Conservation (phyloP, 2,888 invertebrate species). For the Agrochola litura region DNA sequence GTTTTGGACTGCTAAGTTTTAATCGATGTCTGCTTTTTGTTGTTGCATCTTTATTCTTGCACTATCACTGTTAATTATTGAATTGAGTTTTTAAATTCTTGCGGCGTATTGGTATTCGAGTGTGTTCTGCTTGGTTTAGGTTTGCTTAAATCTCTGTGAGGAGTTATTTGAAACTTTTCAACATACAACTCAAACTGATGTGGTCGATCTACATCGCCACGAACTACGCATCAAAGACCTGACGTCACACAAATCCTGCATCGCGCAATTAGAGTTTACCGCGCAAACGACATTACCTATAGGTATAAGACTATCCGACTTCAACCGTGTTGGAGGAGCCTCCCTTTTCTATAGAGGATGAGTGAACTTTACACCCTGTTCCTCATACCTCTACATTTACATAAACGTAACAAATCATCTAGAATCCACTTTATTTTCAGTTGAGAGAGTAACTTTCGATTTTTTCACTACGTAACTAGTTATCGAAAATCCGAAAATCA, state of each 20-base stretch:
- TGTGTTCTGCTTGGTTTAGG: background rate
- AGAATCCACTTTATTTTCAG: background rate
- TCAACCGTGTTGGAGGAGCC: too few relatives aligned
- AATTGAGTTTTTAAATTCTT: constrained; percentile 20
- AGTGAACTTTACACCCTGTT: too few relatives aligned
- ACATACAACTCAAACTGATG: background rate
- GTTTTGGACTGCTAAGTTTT: constrained; percentile 59
- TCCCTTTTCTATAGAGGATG: too few relatives aligned
- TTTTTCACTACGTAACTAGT: background rate
- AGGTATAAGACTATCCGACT: too few relatives aligned
- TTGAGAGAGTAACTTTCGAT: background rate
- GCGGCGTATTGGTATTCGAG: background rate
- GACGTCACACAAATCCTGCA: too few relatives aligned
- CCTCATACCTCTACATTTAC: background rate
- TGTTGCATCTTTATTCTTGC: constrained; percentile 32
- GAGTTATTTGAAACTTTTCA: background rate
- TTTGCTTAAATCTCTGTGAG: too few relatives aligned
- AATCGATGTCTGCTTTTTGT: constrained; percentile 63
- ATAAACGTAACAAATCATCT: background rate
- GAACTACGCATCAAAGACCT: too few relatives aligned
- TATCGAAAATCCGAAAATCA: background rate
- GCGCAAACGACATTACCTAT: too few relatives aligned
- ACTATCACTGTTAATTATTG: constrained; percentile 15
- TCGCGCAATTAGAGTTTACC: too few relatives aligned
- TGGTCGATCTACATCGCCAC: too few relatives aligned